These are phyloP conservation scores for Acipenser oxyrinchus DNA, from an alignment of 2,797 vertebrate genomes.

Conservation along the genomic window DNA sequence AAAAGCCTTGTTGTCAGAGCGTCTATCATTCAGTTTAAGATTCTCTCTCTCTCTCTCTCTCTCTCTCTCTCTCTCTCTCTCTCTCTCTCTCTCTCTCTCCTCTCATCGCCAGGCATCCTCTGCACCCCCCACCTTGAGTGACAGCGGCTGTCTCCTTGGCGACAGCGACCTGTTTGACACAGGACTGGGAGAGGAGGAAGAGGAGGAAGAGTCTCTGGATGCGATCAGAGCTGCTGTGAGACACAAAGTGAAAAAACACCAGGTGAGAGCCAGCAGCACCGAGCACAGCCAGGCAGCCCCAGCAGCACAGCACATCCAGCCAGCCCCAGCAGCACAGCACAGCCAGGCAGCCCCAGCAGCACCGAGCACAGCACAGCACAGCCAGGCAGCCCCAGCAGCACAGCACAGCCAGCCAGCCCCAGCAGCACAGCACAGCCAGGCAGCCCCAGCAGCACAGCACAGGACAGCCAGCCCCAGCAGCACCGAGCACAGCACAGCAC, in stretches of 20 bases:
- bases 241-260: slow-evolving; percentile 66
- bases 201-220: slow-evolving; percentile 77
- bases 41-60: too few species aligned
- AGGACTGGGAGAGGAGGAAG: slow-evolving; percentile 66
- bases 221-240: slow-evolving; percentile 72
- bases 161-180: slow-evolving; percentile 86
- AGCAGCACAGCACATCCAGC: not conserved
- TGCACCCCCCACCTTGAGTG: slow-evolving; percentile 53
- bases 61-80: slow-evolving; percentile 10
- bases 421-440: too few species aligned
- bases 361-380: too few species aligned
- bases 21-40: not conserved
- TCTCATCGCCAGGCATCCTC: slow-evolving; percentile 29
- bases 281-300: not conserved
- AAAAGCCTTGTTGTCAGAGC: not conserved
- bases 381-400: too few species aligned
- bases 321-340: not conserved
- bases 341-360: too few species aligned
- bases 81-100: not conserved
- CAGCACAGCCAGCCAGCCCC: too few species aligned
- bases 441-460: not conserved
- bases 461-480: too few species aligned
- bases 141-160: slow-evolving; percentile 82
- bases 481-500: not conserved
- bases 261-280: slow-evolving; percentile 41